phyloP scores from a whole-genome alignment of 64 coral and sea anemone genomes.

The Montipora foliosa region DNA sequence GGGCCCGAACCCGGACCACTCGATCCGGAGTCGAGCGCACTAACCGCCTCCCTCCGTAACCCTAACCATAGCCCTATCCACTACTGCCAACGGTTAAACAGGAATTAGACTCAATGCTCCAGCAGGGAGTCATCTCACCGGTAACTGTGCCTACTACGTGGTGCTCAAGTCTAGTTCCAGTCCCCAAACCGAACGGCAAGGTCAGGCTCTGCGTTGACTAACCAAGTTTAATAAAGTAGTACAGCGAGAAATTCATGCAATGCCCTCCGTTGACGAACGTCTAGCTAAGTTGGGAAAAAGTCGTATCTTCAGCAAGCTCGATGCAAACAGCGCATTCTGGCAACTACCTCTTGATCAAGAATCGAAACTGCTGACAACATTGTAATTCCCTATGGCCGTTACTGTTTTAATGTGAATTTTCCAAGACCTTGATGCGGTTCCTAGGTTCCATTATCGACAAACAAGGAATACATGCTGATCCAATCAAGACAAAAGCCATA shows the following conservation, averaged over 20 bases:
- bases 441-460: constrained; percentile 43
- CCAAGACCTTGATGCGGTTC: constrained; percentile 41
- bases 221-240: background rate
- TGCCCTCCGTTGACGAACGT: constrained; percentile 47
- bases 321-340: constrained; percentile 53
- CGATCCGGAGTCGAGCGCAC: too few relatives aligned
- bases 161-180: constrained; percentile 16
- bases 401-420: constrained; percentile 28
- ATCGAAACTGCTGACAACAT: constrained; percentile 32
- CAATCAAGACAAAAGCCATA: background rate
- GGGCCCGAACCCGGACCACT: too few relatives aligned
- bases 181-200: constrained; percentile 49
- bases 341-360: background rate
- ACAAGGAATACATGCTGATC: constrained; percentile 49
- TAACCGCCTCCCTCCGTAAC: too few relatives aligned
- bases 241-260: constrained; percentile 6
- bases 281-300: constrained; percentile 31
- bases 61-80: background rate
- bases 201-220: constrained; percentile 28
- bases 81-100: constrained; percentile 59
- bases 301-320: constrained; percentile 25
- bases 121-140: constrained; percentile 61
- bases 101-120: constrained; percentile 54
- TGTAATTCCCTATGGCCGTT: background rate
- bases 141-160: constrained; percentile 44